Base-by-base conservation (phyloP, 2,797 vertebrate genomes). In the Squalus acanthias region DNA sequence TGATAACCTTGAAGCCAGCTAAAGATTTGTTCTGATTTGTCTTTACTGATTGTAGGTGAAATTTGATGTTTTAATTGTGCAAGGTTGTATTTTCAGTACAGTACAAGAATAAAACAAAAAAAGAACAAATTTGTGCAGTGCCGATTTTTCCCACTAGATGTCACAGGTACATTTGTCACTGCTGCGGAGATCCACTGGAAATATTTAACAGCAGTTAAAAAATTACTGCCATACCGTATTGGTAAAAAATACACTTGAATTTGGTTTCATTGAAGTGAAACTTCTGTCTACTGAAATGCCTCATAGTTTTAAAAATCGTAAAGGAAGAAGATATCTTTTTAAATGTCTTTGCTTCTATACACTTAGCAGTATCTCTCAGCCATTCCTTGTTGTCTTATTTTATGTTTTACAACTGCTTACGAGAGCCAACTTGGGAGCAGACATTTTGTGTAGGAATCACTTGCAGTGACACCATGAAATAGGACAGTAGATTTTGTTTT, bases 1-100 rank as follows among this genome's bases (percentile, higher is more conserved):
- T 72, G 50, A 46, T 72, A 70, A 57, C 94, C 89, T 60, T 76
- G 46, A 74, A 22, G 50, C 39, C 22, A 95, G 70, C 4, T 57
- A 74, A 95, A 74, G 93, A 74, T 33, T 95, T 74, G 39, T 95
- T 72, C 50, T 57, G 46, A 95, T 76, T 95, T 74, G 57, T n/a
- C 89, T n/a, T 65, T n/a, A 17, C 33, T 65, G 89, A 92, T 65
- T 92, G 94, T 60, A 22, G 70, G 26, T 33, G 53, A 74, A 24
- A 76, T 57, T 76, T 33, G 50, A 74, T 74, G 5, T 57, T 26
- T 57, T 57, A 53, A 95, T 95, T 13, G 57, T 33, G 50, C 26
- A 95, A 76, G 29, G 7, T 67, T 92, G 8, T 29, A 95, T 95
- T 70, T 72, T 50, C 29, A 57, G 3, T 26, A 26, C 1, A 69